These are phyloP conservation scores for Philotrypesis tridentata DNA, from an alignment of 1,140 invertebrate genomes.

Conservation along the genomic window DNA sequence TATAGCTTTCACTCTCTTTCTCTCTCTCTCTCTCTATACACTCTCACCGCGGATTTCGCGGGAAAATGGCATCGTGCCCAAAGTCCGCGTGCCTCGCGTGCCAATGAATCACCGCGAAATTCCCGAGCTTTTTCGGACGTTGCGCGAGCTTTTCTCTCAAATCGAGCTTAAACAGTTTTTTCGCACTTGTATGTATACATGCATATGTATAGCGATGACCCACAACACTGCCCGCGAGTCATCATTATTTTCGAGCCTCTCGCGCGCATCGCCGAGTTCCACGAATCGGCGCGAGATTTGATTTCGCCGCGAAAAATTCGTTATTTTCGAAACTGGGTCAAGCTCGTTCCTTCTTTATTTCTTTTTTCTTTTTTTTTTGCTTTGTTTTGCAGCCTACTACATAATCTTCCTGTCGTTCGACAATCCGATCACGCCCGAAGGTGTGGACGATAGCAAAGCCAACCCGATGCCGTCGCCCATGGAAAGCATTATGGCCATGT, in stretches of 20 bases:
- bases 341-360: too few species aligned
- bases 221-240: background rate
- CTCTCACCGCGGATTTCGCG: constrained; percentile 25
- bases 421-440: constrained; percentile 82
- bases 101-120: background rate
- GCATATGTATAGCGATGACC: too few species aligned
- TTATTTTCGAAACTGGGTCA: background rate
- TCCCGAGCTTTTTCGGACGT: background rate
- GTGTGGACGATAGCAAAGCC: constrained; percentile 80
- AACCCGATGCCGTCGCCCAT: constrained; percentile 92
- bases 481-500: constrained; percentile 97
- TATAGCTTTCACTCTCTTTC: too few species aligned
- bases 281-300: too few species aligned
- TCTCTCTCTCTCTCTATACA: too few species aligned
- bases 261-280: background rate
- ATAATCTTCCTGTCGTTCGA: constrained; percentile 93
- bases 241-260: background rate
- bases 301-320: background rate
- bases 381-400: constrained; percentile 84
- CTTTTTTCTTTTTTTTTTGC: too few species aligned
- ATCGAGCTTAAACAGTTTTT: too few species aligned
- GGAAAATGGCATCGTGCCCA: constrained; percentile 53
- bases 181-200: too few species aligned
- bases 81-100: constrained; percentile 9
- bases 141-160: background rate